Percentiles rank a stretch among this genome's conserved stretches.
Evolutionary conservation across 2,888 invertebrate genomes (phyloP).

Genomic region (Digitonthophagus gazella): DNA sequence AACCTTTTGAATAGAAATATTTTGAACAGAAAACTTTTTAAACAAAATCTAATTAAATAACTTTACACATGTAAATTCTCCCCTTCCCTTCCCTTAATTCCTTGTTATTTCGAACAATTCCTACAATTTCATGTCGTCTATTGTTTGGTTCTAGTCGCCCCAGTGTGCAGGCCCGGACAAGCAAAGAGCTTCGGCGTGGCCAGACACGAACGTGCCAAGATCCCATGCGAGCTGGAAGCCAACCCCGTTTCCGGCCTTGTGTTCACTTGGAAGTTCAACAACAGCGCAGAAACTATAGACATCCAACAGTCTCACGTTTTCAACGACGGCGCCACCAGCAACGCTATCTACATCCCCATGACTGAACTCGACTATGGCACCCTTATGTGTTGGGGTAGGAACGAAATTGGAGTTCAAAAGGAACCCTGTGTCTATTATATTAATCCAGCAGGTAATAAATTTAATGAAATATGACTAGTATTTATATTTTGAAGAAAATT

Average conservation of each 20-base stretch:
- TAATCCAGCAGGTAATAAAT: conserved; percentile 65
- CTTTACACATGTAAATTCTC: neutral
- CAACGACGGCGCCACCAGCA: conserved; percentile 63
- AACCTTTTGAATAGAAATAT: too few species aligned
- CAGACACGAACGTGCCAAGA: conserved; percentile 64
- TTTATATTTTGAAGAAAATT: too few species aligned
- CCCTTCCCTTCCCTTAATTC: neutral
- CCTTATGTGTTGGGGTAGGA: conserved; percentile 70
- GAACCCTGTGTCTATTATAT: conserved; percentile 73
- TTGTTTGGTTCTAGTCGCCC: conserved; percentile 58
- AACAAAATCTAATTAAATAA: neutral
- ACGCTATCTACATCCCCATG: conserved; percentile 69
- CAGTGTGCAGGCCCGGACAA: conserved; percentile 69
- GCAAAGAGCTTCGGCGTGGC: conserved; percentile 70
- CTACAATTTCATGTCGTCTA: conserved; percentile 3
- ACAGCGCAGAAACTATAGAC: conserved; percentile 67
- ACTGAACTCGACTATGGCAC: conserved; percentile 74
- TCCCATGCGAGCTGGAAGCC: conserved; percentile 72
- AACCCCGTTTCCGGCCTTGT: conserved; percentile 65
- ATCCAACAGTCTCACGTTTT: conserved; percentile 63
- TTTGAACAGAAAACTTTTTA: too few species aligned
- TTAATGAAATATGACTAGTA: too few species aligned
- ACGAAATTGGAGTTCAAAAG: conserved; percentile 69
- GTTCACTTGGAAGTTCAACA: conserved; percentile 77
- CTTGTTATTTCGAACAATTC: neutral